A percentile compares a stretch with the other conserved stretches of the same genome.
These are phyloP conservation scores for Corythornis cristatus DNA, from an alignment of 2,113 vertebrate species.

Conservation along the genomic window DNA sequence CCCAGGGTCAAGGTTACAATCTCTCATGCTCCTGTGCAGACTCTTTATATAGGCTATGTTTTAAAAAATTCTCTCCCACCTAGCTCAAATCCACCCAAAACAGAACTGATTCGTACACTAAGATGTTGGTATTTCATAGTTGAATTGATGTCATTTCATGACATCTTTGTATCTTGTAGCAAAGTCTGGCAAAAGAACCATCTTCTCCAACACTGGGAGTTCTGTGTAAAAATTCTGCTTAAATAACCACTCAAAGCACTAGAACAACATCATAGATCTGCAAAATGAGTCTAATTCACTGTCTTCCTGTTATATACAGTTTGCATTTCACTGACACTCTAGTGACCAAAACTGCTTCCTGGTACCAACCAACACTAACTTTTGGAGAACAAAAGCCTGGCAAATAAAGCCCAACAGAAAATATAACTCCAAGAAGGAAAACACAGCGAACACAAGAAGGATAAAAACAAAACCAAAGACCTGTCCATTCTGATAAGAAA, in stretches of 20 bases:
- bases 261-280: background rate
- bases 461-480: background rate
- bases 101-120: background rate
- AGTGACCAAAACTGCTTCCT: background rate
- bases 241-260: background rate
- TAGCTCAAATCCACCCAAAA: background rate
- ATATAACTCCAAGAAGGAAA: background rate
- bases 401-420: background rate
- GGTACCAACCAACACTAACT: background rate
- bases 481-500: background rate
- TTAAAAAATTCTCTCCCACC: background rate
- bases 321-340: background rate
- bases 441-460: background rate
- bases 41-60: background rate
- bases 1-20: background rate
- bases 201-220: background rate
- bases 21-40: background rate
- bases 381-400: background rate
- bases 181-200: background rate
- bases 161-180: background rate
- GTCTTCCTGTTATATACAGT: background rate
- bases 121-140: background rate
- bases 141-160: background rate
- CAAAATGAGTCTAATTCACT: rapidly evolving
- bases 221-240: background rate